Base-by-base conservation (phyloP, 2,888 invertebrate genomes). In the Idaea aversata region DNA sequence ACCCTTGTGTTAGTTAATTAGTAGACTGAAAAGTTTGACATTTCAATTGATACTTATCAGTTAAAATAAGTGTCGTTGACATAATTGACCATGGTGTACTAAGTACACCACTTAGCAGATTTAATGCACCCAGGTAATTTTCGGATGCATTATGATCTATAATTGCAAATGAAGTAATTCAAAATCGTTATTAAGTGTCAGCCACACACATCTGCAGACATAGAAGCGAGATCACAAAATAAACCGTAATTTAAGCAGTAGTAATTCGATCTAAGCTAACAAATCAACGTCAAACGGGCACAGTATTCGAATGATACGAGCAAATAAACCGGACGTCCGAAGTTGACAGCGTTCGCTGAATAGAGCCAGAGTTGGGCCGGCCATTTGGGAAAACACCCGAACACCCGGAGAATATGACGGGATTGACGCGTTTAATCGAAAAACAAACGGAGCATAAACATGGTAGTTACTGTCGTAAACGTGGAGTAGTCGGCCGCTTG, bases 361-460 rank as follows among this genome's bases (percentile, higher is more conserved):
- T 47, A 61, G 61, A 65, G 65, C 61, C 59, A 13, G 66, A 65
- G 47, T 47, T 47, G 2, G 47, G 47, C 6, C 36, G 10, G 65
- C 36, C 65, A 61, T 69, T 69, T 57, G 67, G 70, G 68, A 71
- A 72, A 68, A 69, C 66, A 70, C 70, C 72, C 73, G 72, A 62
- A 64, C 65, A 61, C 65, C 47, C n/a, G 61, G 65, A 65, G 67
- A 64, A 67, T 71, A 70, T 68, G 68, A 67, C 67, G 73, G 73
- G 78, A 81, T 81, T 81, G 82, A 77, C 78, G 78, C 78, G 77
- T 81, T 83, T 83, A 83, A 84, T 83, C 84, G 83, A 83, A 84
- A 85, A 85, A 79, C 83, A 83, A 81, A 82, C 80, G 75, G 75
- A 78, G 75, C 80, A 79, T 77, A 79, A 81, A 81, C 78, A 81